A percentile compares a stretch with the other conserved stretches of the same genome.
Conservation (phyloP, 2,113 vertebrate species). For the Cheirogaleus medius region DNA sequence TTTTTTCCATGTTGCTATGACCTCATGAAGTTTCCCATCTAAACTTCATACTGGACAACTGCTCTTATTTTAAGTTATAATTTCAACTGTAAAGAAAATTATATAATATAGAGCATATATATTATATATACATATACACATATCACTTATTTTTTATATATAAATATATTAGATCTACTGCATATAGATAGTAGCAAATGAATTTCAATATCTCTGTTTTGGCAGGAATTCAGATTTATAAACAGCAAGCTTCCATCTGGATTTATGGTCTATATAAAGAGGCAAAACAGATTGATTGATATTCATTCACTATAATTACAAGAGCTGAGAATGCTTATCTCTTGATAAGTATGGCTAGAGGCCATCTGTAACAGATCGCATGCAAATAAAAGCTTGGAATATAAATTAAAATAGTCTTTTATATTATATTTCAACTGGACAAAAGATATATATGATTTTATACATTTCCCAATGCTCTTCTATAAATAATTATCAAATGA, state of each 20-base stretch:
- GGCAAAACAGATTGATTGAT: slow-evolving; percentile 55
- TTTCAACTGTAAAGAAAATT: neutral
- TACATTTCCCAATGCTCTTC: neutral
- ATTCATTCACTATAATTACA: slow-evolving; percentile 76
- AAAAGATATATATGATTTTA: neutral
- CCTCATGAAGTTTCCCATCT: slow-evolving; percentile 69
- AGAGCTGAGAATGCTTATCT: slow-evolving; percentile 59
- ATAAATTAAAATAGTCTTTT: slow-evolving; percentile 26
- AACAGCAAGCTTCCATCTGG: slow-evolving; percentile 68
- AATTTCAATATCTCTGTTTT: slow-evolving; percentile 71
- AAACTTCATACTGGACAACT: slow-evolving; percentile 69
- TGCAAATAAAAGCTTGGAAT: neutral
- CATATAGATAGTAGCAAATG: slow-evolving; percentile 61
- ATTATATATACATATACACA: neutral
- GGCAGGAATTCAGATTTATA: slow-evolving; percentile 76
- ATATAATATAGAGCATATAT: neutral
- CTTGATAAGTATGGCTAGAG: slow-evolving; percentile 40
- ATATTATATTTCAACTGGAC: slow-evolving; percentile 32
- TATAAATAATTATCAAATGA: slow-evolving; percentile 13
- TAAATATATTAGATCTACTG: slow-evolving; percentile 17
- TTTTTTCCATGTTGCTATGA: slow-evolving; percentile 66
- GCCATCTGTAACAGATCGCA: neutral
- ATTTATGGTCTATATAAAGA: slow-evolving; percentile 70
- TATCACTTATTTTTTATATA: neutral
- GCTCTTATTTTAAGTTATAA: neutral